A percentile compares a stretch with the other conserved stretches of the same genome.
These are phyloP conservation scores for Danio kyathit DNA, from an alignment of 2,797 vertebrate species.

Conservation along the genomic window DNA sequence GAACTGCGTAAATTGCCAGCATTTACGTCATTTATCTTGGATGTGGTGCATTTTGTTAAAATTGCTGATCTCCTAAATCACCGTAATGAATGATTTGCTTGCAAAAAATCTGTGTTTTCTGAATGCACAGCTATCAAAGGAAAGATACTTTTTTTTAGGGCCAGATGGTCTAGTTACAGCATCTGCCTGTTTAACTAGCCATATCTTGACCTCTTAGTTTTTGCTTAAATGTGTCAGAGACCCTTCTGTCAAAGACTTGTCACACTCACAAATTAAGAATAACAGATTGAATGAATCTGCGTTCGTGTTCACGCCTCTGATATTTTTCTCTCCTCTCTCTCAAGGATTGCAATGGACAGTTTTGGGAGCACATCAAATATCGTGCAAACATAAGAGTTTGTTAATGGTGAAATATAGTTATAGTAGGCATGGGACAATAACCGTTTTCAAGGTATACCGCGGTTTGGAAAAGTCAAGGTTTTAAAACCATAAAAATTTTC, in stretches of 20 bases:
- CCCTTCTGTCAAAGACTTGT: not conserved
- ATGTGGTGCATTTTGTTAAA: not conserved
- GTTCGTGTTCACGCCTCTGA: not conserved
- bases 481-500: too few species aligned
- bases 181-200: conserved; percentile 6
- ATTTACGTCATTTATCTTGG: conserved; percentile 3
- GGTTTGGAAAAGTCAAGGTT: too few species aligned
- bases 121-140: not conserved
- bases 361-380: not conserved
- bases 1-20: conserved; percentile 1
- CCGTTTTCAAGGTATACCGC: too few species aligned
- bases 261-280: not conserved
- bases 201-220: conserved; percentile 19
- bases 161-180: not conserved
- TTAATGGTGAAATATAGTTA: too few species aligned
- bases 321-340: not conserved
- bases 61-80: not conserved
- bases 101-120: not conserved
- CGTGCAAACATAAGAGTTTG: not conserved
- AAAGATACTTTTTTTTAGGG: not conserved
- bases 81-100: not conserved
- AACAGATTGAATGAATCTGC: not conserved
- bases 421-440: too few species aligned
- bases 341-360: not conserved
- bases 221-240: not conserved